Conservation (phyloP, 2,113 vertebrate genomes). For the Argyrosomus japonicus region DNA sequence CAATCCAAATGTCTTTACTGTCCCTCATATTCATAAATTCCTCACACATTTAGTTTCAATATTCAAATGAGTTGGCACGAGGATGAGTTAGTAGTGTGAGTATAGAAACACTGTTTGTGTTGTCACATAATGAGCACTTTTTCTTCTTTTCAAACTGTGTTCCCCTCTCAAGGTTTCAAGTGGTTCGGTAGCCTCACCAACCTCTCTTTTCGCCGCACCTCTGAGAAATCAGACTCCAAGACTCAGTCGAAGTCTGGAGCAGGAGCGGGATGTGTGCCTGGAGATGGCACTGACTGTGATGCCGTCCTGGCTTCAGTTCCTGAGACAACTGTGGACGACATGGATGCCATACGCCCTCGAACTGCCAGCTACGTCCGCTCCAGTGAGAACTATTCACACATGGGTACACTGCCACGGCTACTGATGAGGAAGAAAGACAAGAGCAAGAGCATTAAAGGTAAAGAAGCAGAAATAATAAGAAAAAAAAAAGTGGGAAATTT, state of each 20-base stretch:
- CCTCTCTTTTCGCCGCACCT: conserved; percentile 84
- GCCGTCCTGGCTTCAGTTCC: conserved; percentile 40
- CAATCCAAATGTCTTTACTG: too few relatives aligned
- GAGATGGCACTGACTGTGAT: conserved; percentile 1
- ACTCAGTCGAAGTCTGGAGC: neutral
- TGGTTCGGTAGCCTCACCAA: conserved; percentile 91
- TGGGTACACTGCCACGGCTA: conserved; percentile 92
- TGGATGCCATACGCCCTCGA: conserved; percentile 82
- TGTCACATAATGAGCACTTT: neutral
- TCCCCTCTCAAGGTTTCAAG: conserved; percentile 84
- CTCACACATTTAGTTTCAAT: too few relatives aligned
- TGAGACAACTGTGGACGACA: conserved; percentile 85
- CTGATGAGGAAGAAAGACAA: conserved; percentile 74
- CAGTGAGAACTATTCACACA: conserved; percentile 92
- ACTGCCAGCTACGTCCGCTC: conserved; percentile 89
- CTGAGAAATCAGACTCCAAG: conserved; percentile 71
- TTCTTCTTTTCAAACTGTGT: neutral
- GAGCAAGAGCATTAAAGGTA: conserved; percentile 45
- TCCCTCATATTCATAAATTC: too few relatives aligned
- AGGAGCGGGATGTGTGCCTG: neutral
- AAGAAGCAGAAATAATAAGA: neutral
- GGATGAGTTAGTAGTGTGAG: too few relatives aligned
- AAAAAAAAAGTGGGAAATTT: neutral
- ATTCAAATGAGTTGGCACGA: too few relatives aligned
- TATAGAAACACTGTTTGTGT: neutral